A percentile compares a stretch with the other conserved stretches of the same genome.
These are phyloP conservation scores for Hirtodrosophila alboralis DNA, from an alignment of 2,888 invertebrate genomes.

Conservation along the genomic window DNA sequence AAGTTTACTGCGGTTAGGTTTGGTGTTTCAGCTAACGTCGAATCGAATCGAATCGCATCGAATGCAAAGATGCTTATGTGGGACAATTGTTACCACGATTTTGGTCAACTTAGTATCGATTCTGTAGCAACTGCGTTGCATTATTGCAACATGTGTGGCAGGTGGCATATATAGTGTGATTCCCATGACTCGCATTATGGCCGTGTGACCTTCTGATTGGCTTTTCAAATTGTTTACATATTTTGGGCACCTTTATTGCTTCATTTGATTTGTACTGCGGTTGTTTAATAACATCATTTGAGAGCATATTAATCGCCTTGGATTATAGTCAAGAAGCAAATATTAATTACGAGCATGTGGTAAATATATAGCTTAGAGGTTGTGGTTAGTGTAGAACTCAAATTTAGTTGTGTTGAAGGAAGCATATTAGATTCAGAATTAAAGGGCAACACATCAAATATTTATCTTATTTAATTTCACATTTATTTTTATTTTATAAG, in stretches of 20 bases:
- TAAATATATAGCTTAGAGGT: not conserved
- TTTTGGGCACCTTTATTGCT: not conserved
- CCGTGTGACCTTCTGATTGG: constrained; percentile 16
- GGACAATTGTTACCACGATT: constrained; percentile 45
- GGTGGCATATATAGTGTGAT: constrained; percentile 1
- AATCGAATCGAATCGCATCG: constrained; percentile 35
- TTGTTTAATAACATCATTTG: constrained; percentile 9
- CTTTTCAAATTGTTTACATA: constrained; percentile 11
- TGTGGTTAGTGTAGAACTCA: not conserved
- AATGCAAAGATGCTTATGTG: constrained; percentile 19
- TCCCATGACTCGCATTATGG: constrained; percentile 21
- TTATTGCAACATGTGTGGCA: constrained; percentile 11
- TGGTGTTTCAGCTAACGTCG: constrained; percentile 56
- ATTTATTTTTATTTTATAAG: no score
- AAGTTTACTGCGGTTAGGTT: constrained; percentile 62
- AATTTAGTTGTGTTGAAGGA: not conserved
- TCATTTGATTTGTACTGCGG: constrained; percentile 9
- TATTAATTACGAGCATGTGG: constrained; percentile 5
- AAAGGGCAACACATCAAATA: no score
- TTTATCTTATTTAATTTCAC: no score
- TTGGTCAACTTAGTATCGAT: constrained; percentile 66
- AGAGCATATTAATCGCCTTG: not conserved
- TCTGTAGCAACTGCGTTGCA: constrained; percentile 24
- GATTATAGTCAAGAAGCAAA: constrained; percentile 17
- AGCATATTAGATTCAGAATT: no score